These are phyloP conservation scores for Volucella bombylans DNA, from an alignment of 2,888 invertebrate genomes.

Conservation along the genomic window DNA sequence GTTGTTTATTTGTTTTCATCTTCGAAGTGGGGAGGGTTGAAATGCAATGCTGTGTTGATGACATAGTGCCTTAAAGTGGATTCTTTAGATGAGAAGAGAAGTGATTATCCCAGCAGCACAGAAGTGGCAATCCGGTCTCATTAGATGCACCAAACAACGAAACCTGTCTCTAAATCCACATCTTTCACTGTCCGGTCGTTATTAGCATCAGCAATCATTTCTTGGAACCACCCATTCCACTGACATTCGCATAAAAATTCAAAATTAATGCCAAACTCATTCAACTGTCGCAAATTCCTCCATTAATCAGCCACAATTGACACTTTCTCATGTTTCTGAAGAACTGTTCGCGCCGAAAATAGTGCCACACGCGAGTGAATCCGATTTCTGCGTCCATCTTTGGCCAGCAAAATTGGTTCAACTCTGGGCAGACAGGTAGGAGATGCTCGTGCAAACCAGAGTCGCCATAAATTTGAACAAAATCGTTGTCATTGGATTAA, in stretches of 20 bases:
- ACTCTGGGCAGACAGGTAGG: conserved; percentile 51
- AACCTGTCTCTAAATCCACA: background rate
- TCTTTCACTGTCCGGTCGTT: background rate
- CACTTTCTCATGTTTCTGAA: conserved; percentile 52
- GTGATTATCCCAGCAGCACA: too few relatives aligned
- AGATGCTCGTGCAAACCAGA: conserved; percentile 7
- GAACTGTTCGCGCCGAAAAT: conserved; percentile 55
- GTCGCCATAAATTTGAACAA: conserved; percentile 7
- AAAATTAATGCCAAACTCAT: conserved; percentile 61
- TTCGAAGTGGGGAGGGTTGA: background rate
- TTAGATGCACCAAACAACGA: background rate
- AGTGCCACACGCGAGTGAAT: conserved; percentile 33
- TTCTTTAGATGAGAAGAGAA: background rate
- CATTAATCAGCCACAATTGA: conserved; percentile 68
- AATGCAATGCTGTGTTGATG: background rate
- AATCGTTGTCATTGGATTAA: conserved; percentile 50
- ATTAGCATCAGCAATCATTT: conserved; percentile 22
- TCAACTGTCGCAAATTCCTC: conserved; percentile 44
- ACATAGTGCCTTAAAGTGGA: background rate
- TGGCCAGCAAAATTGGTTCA: conserved; percentile 20
- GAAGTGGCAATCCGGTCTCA: background rate
- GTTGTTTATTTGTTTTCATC: conserved; percentile 3
- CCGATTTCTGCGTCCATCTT: background rate
- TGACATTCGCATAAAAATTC: conserved; percentile 45
- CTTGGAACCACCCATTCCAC: conserved; percentile 23